Evolutionary conservation across 2,888 invertebrate species (phyloP).

Genomic region (Hydrotaea cyrtoneurina): DNA sequence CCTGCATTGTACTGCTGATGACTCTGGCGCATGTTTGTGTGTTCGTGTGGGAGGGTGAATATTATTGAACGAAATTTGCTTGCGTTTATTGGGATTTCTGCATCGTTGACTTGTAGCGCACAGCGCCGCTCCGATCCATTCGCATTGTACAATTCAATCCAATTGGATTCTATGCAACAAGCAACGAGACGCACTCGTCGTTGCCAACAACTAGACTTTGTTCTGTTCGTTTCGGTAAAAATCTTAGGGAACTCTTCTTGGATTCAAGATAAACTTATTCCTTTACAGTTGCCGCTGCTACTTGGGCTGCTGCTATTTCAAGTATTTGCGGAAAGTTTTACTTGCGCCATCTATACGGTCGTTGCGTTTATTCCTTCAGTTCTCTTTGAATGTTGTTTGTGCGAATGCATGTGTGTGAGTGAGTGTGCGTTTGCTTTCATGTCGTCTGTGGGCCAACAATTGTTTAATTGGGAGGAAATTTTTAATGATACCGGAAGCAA

Average conservation of each 20-base stretch:
- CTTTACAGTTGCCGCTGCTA: background rate
- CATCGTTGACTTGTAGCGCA: constrained; percentile 47
- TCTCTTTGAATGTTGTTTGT: constrained; percentile 9
- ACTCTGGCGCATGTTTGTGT: background rate
- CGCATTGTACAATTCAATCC: constrained; percentile 18
- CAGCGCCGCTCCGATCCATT: background rate
- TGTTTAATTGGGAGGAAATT: constrained; percentile 66
- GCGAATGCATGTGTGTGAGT: constrained; percentile 38
- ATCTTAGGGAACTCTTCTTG: constrained; percentile 23
- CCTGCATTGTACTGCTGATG: background rate
- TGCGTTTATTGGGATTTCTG: constrained; percentile 51
- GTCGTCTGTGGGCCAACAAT: constrained; percentile 44
- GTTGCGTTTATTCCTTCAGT: background rate
- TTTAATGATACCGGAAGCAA: constrained; percentile 64
- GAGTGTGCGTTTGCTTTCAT: constrained; percentile 51
- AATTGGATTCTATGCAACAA: constrained; percentile 57
- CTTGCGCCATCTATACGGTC: background rate
- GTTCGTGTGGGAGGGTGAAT: background rate
- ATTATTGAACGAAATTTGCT: constrained; percentile 15
- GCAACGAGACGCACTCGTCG: constrained; percentile 43
- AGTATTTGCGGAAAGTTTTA: background rate
- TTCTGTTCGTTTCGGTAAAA: constrained; percentile 1
- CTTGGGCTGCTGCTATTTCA: background rate
- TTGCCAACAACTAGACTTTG: background rate
- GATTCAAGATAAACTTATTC: constrained; percentile 38